Base-by-base conservation (phyloP, 2,113 vertebrate genomes). In the Cranoglanis bouderius region DNA sequence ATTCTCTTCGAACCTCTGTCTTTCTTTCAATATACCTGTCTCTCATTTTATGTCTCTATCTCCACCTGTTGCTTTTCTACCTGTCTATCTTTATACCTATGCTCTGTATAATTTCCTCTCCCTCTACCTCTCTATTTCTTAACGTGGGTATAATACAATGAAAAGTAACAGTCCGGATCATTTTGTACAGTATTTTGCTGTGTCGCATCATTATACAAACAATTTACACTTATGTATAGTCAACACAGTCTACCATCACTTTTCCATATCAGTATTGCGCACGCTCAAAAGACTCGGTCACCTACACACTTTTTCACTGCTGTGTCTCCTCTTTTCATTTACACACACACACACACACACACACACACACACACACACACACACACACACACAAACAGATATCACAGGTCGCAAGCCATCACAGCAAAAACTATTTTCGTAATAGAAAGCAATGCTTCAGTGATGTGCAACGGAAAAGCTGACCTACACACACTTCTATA, bases 361-460 rank as follows among this genome's bases (percentile, higher is more conserved):
- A 46, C 74, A 46, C 40, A 77, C 74, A 40, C 35, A 74, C 70
- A 6, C 67, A 70, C 67, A 77, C 74, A 77, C 43, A 77, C 74
- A 77, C 40, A 53, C 46, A 80, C 46, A 80, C 10, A 80, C 46
- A 51, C 26, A 80, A 12, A 51, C 24, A 51, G 26, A 78, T 51
- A 80, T 18, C 46, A 18, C 29, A 6, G 26, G 46, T 49, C 12
- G 14, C 43, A 53, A 80, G 51, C 46, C 49, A 53, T 53, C 29
- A 51, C 38, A 51, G 13, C 26, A 53, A n/a, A 80, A 80, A 46
- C 72, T 75, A 75, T 75, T 80, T 80, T 53, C n/a, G 43, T 80
- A 80, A 80, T 80, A 53, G 46, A 51, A 80, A n/a, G 46, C 29
- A 80, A n/a, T 53, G 77, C 77, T 80, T 80, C 77, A 80, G 26